phyloP scores from a whole-genome alignment of 1,140 invertebrate species.

The Lysiphlebus fabarum region DNA sequence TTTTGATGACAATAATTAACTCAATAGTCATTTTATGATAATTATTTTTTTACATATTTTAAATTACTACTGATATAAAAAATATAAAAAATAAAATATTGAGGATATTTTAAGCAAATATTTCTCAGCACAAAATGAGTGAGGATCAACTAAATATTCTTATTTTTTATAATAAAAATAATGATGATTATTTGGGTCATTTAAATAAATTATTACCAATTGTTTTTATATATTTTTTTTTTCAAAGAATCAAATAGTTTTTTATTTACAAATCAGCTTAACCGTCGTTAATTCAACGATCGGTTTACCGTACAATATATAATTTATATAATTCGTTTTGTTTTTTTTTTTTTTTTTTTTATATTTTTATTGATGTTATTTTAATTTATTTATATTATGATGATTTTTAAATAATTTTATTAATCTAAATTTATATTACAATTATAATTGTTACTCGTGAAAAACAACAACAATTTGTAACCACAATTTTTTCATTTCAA shows the following conservation, averaged over 20 bases:
- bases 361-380: conserved; percentile 33
- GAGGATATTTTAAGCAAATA: too few species aligned
- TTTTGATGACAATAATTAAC: too few species aligned
- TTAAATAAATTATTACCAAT: conserved; percentile 1
- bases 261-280: conserved; percentile 57
- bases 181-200: background rate
- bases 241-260: conserved; percentile 54
- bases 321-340: conserved; percentile 29
- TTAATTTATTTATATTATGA: conserved; percentile 34
- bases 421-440: background rate
- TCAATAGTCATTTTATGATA: too few species aligned
- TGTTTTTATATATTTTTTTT: conserved; percentile 12
- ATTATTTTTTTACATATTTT: too few species aligned
- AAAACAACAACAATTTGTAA: too few species aligned
- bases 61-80: too few species aligned
- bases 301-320: conserved; percentile 50
- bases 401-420: conserved; percentile 32
- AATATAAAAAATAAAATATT: too few species aligned
- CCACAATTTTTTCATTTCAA: background rate
- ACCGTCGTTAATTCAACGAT: conserved; percentile 51
- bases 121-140: too few species aligned
- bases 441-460: too few species aligned
- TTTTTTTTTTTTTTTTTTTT: conserved; percentile 14
- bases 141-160: too few species aligned
- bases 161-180: background rate